Evolutionary conservation across 2,113 vertebrate species (phyloP).

Genomic region (Bos taurus): ARS-UCD2.0 NC_037340.1:82349001-82349500

Average conservation of each 20-base stretch:
- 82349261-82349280: fast-evolving
- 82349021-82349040: not conserved
- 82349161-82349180: not conserved
- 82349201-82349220: not conserved
- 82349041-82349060: not conserved
- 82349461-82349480: not conserved
- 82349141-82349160: fast-evolving
- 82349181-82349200: not conserved
- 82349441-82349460: not conserved
- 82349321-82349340: not conserved
- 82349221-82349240: fast-evolving
- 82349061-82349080: not conserved
- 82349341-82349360: not conserved
- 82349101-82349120: not conserved
- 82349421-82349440: not conserved
- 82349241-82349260: fast-evolving
- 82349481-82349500: not conserved
- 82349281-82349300: not conserved
- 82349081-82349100: no score
- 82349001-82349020: fast-evolving
- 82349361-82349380: not conserved
- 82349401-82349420: not conserved
- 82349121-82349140: not conserved
- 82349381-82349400: not conserved
- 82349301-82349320: fast-evolving